Evolutionary conservation across 2,113 vertebrate species (phyloP).

Genomic region (Ophthalmotilapia sp.): DNA sequence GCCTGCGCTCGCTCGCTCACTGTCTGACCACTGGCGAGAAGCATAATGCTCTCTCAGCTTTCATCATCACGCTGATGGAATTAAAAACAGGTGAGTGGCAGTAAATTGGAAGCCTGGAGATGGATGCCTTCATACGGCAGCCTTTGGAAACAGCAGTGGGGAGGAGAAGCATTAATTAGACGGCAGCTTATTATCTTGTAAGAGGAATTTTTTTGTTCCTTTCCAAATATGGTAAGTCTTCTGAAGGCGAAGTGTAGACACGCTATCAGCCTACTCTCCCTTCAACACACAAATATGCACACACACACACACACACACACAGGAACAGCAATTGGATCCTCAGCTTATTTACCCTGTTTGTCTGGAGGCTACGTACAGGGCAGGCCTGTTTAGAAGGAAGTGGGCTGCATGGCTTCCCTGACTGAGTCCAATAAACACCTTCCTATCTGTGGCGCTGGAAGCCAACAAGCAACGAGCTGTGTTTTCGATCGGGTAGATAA

Average conservation of each 20-base stretch:
- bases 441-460: constrained; percentile 33
- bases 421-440: constrained; percentile 51
- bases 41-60: constrained; percentile 46
- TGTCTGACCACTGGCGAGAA: constrained; percentile 21
- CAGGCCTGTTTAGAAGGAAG: constrained; percentile 36
- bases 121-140: constrained; percentile 19
- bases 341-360: constrained; percentile 48
- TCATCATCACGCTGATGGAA: constrained; percentile 51
- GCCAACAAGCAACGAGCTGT: constrained; percentile 19
- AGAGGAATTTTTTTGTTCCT: not conserved
- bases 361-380: constrained; percentile 13
- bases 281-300: not conserved
- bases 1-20: constrained; percentile 37
- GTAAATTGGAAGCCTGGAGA: constrained; percentile 40
- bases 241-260: not conserved
- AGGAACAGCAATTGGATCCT: constrained; percentile 23
- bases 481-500: constrained; percentile 48
- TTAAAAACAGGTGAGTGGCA: constrained; percentile 47
- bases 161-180: constrained; percentile 43
- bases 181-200: constrained; percentile 37
- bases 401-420: constrained; percentile 8
- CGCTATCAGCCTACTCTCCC: not conserved
- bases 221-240: not conserved
- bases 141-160: constrained; percentile 14
- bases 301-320: not conserved